These are phyloP conservation scores for Cyprinodon variegatus DNA, from an alignment of 2,113 vertebrate species.

Conservation along the genomic window DNA sequence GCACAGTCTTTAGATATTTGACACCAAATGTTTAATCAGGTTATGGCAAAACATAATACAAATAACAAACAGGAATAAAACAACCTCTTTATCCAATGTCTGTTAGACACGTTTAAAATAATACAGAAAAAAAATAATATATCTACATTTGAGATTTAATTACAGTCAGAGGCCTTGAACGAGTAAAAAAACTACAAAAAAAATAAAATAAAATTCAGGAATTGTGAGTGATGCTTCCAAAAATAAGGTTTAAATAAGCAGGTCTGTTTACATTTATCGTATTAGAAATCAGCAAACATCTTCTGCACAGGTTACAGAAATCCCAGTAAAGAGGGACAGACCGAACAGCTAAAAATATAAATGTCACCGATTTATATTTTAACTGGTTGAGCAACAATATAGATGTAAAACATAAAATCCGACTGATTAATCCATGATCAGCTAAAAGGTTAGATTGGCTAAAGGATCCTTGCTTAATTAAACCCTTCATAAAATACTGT, in stretches of 20 bases:
- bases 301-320: background rate
- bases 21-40: slow-evolving; percentile 47
- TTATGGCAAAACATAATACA: background rate
- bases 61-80: slow-evolving; percentile 40
- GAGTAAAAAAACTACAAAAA: slow-evolving; percentile 15
- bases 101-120: slow-evolving; percentile 15
- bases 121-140: slow-evolving; percentile 38
- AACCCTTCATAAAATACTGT: background rate
- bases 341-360: background rate
- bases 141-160: slow-evolving; percentile 25
- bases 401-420: background rate
- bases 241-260: slow-evolving; percentile 21
- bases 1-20: slow-evolving; percentile 31
- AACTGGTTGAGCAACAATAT: background rate
- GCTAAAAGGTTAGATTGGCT: too few species aligned
- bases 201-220: background rate
- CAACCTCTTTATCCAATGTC: slow-evolving; percentile 23
- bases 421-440: background rate
- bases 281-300: slow-evolving; percentile 9
- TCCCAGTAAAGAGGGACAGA: background rate
- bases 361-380: background rate
- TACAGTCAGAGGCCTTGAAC: slow-evolving; percentile 22
- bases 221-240: slow-evolving; percentile 29
- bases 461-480: too few species aligned
- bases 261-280: background rate